Evolutionary conservation across 2,113 vertebrate species (phyloP).

Genomic region (Axis porcinus): DNA sequence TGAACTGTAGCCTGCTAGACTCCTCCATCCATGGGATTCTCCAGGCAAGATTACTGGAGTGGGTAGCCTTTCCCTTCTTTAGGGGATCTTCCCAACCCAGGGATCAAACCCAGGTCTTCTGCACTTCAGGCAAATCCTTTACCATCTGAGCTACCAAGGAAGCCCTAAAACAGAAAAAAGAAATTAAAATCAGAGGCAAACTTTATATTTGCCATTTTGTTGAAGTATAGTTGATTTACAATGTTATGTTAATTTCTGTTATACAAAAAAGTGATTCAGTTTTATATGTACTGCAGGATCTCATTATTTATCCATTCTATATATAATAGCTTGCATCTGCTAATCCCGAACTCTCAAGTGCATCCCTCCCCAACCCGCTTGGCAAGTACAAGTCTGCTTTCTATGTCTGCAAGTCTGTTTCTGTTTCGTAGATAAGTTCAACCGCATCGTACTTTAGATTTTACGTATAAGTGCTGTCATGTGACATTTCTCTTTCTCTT

Average conservation of each 20-base stretch:
- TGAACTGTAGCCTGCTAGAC: background rate
- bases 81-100: background rate
- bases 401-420: background rate
- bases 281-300: background rate
- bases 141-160: background rate
- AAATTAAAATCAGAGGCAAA: background rate
- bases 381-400: background rate
- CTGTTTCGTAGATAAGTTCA: background rate
- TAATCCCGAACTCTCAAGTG: background rate
- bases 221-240: background rate
- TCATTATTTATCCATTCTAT: background rate
- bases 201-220: background rate
- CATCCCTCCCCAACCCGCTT: background rate
- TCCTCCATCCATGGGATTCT: background rate
- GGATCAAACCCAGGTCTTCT: background rate
- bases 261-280: background rate
- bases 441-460: background rate
- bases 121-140: background rate
- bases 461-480: background rate
- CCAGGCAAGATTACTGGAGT: background rate
- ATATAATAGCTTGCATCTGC: background rate
- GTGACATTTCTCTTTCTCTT: background rate
- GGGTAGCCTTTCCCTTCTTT: background rate
- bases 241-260: background rate
- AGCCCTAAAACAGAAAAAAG: background rate